A percentile compares a stretch with the other conserved stretches of the same genome.
Evolutionary conservation across 2,888 invertebrate species (phyloP).

Genomic region (Drosophila engyochracea): DNA sequence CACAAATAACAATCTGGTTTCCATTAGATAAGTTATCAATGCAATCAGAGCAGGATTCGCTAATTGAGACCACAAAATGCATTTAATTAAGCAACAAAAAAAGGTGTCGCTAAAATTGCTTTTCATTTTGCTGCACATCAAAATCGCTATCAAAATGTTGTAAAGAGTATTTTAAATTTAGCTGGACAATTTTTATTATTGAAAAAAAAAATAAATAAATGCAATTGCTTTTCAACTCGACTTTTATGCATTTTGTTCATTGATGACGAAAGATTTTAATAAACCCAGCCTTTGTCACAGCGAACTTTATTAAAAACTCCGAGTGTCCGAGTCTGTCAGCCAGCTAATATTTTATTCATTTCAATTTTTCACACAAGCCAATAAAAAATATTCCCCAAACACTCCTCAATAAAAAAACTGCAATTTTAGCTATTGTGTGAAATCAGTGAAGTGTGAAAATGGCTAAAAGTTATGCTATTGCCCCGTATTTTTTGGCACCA

Average conservation of each 20-base stretch:
- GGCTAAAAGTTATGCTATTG: slow-evolving; percentile 55
- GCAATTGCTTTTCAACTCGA: slow-evolving; percentile 35
- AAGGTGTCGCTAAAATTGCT: slow-evolving; percentile 39
- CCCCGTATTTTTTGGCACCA: slow-evolving; percentile 21
- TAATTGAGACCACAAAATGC: slow-evolving; percentile 34
- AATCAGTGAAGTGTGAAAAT: slow-evolving; percentile 61
- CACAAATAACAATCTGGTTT: slow-evolving; percentile 15
- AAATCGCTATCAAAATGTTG: slow-evolving; percentile 27
- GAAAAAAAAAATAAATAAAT: slow-evolving; percentile 18
- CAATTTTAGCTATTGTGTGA: slow-evolving; percentile 52
- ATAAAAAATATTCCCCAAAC: slow-evolving; percentile 24
- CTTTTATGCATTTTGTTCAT: slow-evolving; percentile 34
- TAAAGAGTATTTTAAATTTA: slow-evolving; percentile 42
- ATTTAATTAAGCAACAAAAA: slow-evolving; percentile 11
- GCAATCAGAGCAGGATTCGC: slow-evolving; percentile 24
- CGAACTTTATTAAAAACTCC: slow-evolving; percentile 62
- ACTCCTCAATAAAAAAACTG: slow-evolving; percentile 22
- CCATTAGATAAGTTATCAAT: slow-evolving; percentile 38
- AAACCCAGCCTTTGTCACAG: slow-evolving; percentile 53
- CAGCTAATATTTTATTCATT: slow-evolving; percentile 64
- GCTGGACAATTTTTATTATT: slow-evolving; percentile 25
- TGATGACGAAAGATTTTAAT: slow-evolving; percentile 62
- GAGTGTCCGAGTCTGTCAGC: slow-evolving; percentile 38
- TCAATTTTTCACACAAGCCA: slow-evolving; percentile 42
- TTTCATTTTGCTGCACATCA: slow-evolving; percentile 40